Evolutionary conservation across 2,797 vertebrate species (phyloP).

Genomic region (Synaphobranchus kaupii): DNA sequence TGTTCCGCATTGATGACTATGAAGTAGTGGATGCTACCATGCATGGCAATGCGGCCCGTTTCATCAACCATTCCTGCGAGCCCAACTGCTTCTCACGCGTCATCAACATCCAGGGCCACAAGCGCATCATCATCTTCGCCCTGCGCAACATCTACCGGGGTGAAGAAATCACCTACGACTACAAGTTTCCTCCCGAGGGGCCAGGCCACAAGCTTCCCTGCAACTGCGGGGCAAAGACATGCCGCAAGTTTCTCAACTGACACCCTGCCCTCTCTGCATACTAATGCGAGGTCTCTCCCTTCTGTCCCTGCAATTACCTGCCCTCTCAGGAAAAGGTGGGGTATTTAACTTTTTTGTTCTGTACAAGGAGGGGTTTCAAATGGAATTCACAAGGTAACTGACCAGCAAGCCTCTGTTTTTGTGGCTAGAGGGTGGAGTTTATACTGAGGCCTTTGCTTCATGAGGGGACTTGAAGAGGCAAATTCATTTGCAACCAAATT

Average conservation of each 20-base stretch:
- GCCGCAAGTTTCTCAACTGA: conserved; percentile 96
- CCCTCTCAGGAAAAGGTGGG: not conserved
- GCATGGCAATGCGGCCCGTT: conserved; percentile 95
- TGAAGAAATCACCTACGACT: conserved; percentile 98
- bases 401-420: not conserved
- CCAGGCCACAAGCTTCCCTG: conserved; percentile 98
- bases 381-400: not conserved
- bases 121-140: conserved; percentile 98
- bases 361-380: not conserved
- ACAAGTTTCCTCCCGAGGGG: conserved; percentile 98
- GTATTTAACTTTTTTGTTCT: not conserved
- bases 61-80: conserved; percentile 99
- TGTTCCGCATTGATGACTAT: conserved; percentile 98
- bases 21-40: conserved; percentile 97
- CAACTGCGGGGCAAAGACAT: conserved; percentile 94
- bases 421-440: not conserved
- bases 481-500: conserved; percentile 2
- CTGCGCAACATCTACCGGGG: conserved; percentile 91
- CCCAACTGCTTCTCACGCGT: conserved; percentile 98
- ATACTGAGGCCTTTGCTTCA: conserved; percentile 4
- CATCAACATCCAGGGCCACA: conserved; percentile 89
- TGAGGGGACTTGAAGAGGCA: not conserved
- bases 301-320: conserved; percentile 39
- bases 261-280: not conserved
- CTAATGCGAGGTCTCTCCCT: not conserved